Evolutionary conservation across 2,888 invertebrate genomes (phyloP).

Genomic region (Falcaria lacertinaria): DNA sequence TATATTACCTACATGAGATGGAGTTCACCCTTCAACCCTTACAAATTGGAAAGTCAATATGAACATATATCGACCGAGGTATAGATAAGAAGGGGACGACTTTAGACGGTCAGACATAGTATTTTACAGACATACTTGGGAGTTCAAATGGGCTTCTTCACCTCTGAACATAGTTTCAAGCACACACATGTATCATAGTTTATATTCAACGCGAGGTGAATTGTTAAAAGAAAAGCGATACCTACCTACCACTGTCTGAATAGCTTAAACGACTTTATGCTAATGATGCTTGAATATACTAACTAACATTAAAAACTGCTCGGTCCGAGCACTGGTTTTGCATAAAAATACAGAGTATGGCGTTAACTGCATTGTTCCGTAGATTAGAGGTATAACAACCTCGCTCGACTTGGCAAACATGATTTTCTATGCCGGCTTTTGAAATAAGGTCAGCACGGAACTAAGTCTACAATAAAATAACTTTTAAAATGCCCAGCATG

Average conservation of each 20-base stretch:
- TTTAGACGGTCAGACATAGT: no score
- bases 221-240: not conserved
- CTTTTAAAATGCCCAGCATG: not conserved
- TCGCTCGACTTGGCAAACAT: not conserved
- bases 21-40: no score
- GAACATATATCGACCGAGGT: no score
- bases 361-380: conserved; percentile 1
- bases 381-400: not conserved
- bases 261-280: conserved; percentile 21
- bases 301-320: conserved; percentile 21
- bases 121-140: no score
- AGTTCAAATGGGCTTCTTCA: no score
- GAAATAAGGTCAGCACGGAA: not conserved
- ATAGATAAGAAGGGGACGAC: no score
- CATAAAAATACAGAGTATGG: conserved; percentile 24
- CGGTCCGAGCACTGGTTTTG: conserved; percentile 25
- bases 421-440: not conserved
- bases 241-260: conserved; percentile 1
- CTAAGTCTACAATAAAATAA: not conserved
- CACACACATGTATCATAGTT: not conserved
- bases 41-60: no score
- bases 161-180: not conserved
- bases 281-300: conserved; percentile 29
- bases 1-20: no score
- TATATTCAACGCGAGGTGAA: not conserved